Evolutionary conservation across 2,113 vertebrate genomes (phyloP), one percentile per base, ranked within the genome.

Genomic region (Ptychochromis oligacanthus): DNA sequence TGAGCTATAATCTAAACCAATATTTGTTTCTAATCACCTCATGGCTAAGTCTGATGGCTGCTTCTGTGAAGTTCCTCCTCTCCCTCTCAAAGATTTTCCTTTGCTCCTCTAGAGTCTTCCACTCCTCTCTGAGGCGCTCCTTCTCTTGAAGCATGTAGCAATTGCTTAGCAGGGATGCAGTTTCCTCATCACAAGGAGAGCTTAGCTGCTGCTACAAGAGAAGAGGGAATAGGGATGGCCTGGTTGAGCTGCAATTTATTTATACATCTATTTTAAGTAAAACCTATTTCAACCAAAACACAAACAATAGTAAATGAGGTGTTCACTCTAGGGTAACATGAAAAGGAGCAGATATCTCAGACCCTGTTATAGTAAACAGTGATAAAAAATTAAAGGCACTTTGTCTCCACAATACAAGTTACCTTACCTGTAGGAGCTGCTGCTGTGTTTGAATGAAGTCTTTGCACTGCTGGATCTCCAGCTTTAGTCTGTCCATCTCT

Each of bases 401-500:
- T 34, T 74, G 24, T 4, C 5, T 75, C 17, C 26, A 40, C 14
- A 15, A 46, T 46, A 52, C n/a, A n/a, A n/a, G n/a, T n/a, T n/a
- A 8, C 11, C 60, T 34, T 91, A 98, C 98, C 96, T 99, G 97
- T 54, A 98, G 90, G 46, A 98, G 96, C 38, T 97, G 97, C 83
- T 99, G 98, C 75, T 99, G 98, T 54, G 96, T 96, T 92, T 96
- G 97, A 88, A 99, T 98, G 83, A 97, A 98, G 91, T 99, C 97
- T 94, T 96, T 99, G 92, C 97, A 99, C 2, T 98, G 97, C 46
- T 97, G 97, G 89, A 99, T 97, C 94, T 99, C 98, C 75, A 96
- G 75, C 87, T 96, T 97, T 0, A 99, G 94, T 83, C 95, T 96
- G 88, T 96, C 96, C 57, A 97, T 96, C 93, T 99, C 97, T 75